A percentile compares a stretch with the other conserved stretches of the same genome.
These are phyloP conservation scores for Dasysyrphus tricinctus DNA, from an alignment of 2,888 invertebrate genomes.

Conservation along the genomic window DNA sequence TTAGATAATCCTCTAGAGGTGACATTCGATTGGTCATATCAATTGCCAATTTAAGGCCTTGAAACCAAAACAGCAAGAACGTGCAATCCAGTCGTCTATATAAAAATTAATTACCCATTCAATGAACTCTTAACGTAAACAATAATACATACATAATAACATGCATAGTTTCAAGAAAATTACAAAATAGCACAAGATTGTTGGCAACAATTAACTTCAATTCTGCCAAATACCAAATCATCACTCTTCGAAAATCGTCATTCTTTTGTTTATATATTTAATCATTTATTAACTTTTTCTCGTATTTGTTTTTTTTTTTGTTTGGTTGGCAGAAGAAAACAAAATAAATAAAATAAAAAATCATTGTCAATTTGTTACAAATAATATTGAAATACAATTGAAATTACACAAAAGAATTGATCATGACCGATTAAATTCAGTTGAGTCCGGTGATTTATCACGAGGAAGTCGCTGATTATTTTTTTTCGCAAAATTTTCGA, in stretches of 20 bases:
- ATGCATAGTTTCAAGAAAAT: background rate
- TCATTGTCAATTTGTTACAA: slow-evolving; percentile 44
- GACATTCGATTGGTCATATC: too few species aligned
- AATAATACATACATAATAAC: background rate
- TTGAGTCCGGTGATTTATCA: slow-evolving; percentile 72
- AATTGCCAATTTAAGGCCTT: too few species aligned
- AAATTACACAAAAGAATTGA: slow-evolving; percentile 50
- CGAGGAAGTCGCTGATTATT: slow-evolving; percentile 65
- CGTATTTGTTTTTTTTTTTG: background rate
- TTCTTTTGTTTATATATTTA: slow-evolving; percentile 38
- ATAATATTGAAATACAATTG: slow-evolving; percentile 37
- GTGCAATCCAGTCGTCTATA: too few species aligned
- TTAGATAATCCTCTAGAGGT: too few species aligned
- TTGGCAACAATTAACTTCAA: slow-evolving; percentile 32
- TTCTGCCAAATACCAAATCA: slow-evolving; percentile 36
- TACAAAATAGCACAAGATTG: background rate
- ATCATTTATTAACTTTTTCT: slow-evolving; percentile 1
- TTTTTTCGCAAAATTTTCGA: slow-evolving; percentile 5
- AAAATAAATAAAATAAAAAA: slow-evolving; percentile 23
- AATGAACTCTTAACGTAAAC: slow-evolving; percentile 18
- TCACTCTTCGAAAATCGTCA: slow-evolving; percentile 41
- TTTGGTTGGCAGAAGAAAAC: slow-evolving; percentile 23
- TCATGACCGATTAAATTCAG: slow-evolving; percentile 54
- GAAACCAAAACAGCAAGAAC: too few species aligned
- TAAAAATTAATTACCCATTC: background rate